phyloP scores from a whole-genome alignment of 1,140 invertebrate genomes.

The Drosophila yakuba region DNA sequence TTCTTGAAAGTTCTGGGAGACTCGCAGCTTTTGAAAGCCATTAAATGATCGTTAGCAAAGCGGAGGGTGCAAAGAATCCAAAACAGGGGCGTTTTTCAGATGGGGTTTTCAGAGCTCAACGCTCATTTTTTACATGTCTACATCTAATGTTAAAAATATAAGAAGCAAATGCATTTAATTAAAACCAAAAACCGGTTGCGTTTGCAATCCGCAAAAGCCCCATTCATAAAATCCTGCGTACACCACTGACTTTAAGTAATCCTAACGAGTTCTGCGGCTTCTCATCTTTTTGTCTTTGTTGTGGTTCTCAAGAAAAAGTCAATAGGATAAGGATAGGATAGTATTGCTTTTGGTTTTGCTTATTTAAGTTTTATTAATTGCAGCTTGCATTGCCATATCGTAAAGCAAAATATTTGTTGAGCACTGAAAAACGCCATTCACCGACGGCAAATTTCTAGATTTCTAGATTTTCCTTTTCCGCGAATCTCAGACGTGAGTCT shows the following conservation, averaged over 20 bases:
- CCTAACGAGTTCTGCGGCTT: constrained; percentile 30
- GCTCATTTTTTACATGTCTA: too few relatives aligned
- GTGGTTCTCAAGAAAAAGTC: constrained; percentile 7
- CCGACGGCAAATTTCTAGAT: constrained; percentile 58
- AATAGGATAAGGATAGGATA: neutral
- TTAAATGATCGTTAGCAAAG: constrained; percentile 65
- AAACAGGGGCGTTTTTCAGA: neutral
- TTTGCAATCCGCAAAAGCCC: neutral
- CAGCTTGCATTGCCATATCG: constrained; percentile 39
- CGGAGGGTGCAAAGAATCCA: neutral
- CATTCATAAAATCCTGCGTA: constrained; percentile 2
- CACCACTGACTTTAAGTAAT: constrained; percentile 1
- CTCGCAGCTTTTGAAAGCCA: constrained; percentile 15
- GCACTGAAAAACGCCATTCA: constrained; percentile 12
- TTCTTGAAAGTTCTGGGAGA: constrained; percentile 2
- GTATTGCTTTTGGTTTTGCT: constrained; percentile 30
- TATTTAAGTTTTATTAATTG: constrained; percentile 58
- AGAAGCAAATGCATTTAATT: neutral
- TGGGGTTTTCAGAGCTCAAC: neutral
- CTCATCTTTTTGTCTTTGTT: neutral
- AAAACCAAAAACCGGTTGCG: neutral
- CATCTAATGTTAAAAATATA: neutral
- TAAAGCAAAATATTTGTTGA: constrained; percentile 40
- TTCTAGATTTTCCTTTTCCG: too few relatives aligned
- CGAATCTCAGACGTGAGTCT: too few relatives aligned